Evolutionary conservation across 2,113 vertebrate species (phyloP), one percentile per base, ranked within the genome.

Genomic region (Thalassarche chlororhynchos): DNA sequence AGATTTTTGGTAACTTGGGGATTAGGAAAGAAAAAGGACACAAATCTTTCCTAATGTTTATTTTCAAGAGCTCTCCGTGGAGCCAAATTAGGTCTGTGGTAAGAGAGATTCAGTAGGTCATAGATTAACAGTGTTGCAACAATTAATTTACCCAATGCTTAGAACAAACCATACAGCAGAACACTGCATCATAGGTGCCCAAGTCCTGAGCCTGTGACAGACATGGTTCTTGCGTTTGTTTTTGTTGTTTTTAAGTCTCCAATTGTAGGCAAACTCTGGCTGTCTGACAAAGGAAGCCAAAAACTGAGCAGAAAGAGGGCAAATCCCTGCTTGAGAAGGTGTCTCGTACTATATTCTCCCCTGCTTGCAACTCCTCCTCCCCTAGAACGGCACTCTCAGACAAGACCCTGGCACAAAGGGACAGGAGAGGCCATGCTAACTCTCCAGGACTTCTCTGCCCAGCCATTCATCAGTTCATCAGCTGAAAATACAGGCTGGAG

Each of bases 81-180:
- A 95, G 75, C 58, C 91, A 93, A 79, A 64, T 80, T 25, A 83
- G 20, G 46, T 72, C 57, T 94, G 81, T 51, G 70, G 84, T 70
- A 83, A 93, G 28, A 74, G n/a, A 92, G 34, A 93, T n/a, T 65
- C 74, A 96, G 58, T n/a, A 85, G 66, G 87, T 87, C 87, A 95
- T 0, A 79, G 84, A 94, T 49, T 18, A 89, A 69, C 10, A 81
- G 38, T 88, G 71, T 62, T 77, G 75, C 54, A 95, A 95, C 47
- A 87, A 83, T 44, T 71, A 44, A 72, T 76, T 85, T 91, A 89
- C 69, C 51, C 80, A 64, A 20, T 40, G 44, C 57, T 64, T 6
- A 47, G 44, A 79, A 84, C 91, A 87, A 93, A 81, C 38, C 40
- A 46, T 28, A 51, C 15, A 51, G 55, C 46, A 84, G 38, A 78